phyloP scores from a whole-genome alignment of 2,797 vertebrate genomes.

The Oreortyx pictus region DNA sequence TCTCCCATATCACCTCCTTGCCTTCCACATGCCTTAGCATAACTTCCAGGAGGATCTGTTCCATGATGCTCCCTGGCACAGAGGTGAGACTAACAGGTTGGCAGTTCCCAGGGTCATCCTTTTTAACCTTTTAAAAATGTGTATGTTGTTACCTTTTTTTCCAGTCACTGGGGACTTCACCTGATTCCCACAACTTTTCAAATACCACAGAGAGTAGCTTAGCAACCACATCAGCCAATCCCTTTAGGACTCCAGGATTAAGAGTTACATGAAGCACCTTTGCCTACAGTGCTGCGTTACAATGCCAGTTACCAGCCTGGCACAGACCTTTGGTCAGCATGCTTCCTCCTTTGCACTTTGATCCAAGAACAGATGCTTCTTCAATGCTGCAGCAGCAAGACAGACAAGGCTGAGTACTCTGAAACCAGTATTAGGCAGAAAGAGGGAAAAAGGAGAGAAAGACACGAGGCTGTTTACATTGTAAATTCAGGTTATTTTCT shows the following conservation, averaged over 20 bases:
- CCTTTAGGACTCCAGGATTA: neutral
- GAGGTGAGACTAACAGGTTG: too few relatives aligned
- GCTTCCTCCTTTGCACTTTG: neutral
- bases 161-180: too few relatives aligned
- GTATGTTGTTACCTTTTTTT: too few relatives aligned
- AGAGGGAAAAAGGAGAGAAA: neutral
- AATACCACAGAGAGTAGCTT: too few relatives aligned
- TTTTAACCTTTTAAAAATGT: too few relatives aligned
- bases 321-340: neutral
- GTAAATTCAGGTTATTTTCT: slow-evolving; percentile 43
- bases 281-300: neutral
- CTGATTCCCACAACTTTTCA: too few relatives aligned
- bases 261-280: neutral
- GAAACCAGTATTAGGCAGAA: neutral
- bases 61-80: too few relatives aligned
- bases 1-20: too few relatives aligned
- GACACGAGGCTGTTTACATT: neutral
- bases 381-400: neutral
- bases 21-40: too few relatives aligned
- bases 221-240: too few relatives aligned
- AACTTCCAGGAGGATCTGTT: too few relatives aligned
- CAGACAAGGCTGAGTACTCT: neutral
- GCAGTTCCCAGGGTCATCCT: too few relatives aligned
- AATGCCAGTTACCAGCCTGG: neutral
- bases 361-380: neutral